Percentiles rank a stretch among this genome's conserved stretches.
These are phyloP conservation scores for Philotrypesis tridentata DNA, from an alignment of 1,140 invertebrate genomes.

Conservation along the genomic window DNA sequence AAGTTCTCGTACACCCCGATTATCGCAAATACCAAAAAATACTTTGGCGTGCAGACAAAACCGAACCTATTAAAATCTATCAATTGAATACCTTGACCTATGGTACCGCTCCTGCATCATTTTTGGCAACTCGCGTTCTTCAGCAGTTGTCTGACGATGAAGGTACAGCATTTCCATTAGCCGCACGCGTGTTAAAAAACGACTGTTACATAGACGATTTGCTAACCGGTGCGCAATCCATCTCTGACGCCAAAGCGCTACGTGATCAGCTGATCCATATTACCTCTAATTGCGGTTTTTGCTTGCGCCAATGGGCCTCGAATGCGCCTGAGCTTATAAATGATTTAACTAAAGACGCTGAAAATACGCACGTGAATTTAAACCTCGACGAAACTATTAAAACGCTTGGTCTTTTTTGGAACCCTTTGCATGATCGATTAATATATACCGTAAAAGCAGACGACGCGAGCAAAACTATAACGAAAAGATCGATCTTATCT, in stretches of 20 bases:
- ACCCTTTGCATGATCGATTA: not conserved
- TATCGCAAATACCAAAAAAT: constrained; percentile 51
- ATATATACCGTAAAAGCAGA: not conserved
- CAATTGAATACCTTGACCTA: not conserved
- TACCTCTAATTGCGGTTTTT: not conserved
- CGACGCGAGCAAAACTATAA: not conserved
- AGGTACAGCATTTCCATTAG: not conserved
- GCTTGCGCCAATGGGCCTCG: constrained; percentile 24
- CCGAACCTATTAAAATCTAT: not conserved
- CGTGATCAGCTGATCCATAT: not conserved
- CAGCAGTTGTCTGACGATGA: constrained; percentile 10
- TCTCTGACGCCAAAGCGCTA: not conserved
- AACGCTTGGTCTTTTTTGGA: constrained; percentile 6
- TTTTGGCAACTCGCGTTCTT: not conserved
- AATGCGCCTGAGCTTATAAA: no score
- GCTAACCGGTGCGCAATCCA: not conserved
- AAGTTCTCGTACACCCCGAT: constrained; percentile 56
- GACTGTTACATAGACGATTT: constrained; percentile 36
- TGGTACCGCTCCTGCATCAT: no score
- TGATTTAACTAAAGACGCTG: not conserved
- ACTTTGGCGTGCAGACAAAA: no score
- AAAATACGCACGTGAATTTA: not conserved
- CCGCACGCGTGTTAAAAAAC: not conserved
- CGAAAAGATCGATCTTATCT: constrained; percentile 32
- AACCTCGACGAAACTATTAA: not conserved